Base-by-base conservation (phyloP, 2,888 invertebrate genomes). In the Scrobipalpa atriplicella region DNA sequence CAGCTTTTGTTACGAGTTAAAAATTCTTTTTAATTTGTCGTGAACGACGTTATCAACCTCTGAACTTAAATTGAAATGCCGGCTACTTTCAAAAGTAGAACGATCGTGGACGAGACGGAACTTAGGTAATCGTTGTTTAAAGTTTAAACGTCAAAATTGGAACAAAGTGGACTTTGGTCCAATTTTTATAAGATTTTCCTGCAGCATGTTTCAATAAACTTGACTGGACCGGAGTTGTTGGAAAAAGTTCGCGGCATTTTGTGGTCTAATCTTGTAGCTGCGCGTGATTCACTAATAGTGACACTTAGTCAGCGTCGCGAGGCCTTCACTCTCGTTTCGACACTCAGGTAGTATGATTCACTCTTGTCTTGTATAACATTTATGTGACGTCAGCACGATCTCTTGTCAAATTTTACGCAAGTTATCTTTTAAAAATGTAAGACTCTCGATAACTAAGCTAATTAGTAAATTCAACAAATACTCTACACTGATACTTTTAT, bases 271-370 rank as follows among this genome's bases (percentile, higher is more conserved):
- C 21, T 56, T 56, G 5, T 56, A 13, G 29, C 19, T 56, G 21
- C 54, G 38, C 16, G 58, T 58, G 58, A 58, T 58, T 58, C 58
- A 58, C 16, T 16, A 8, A 1, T 58, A 38, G 38, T 58, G 68
- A 60, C 67, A 61, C 62, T 36, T 58, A 58, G 29, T 58, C n/a
- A 58, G 58, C 36, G 58, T n/a, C n/a, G 29, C 5, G 29, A 58
- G n/a, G 11, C 36, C 58, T 36, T 58, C 58, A 58, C 58, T 58
- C 38, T 58, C 36, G 16, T 16, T 36, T 58, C n/a, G 58, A 16
- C n/a, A n/a, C 38, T 29, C 38, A 38, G 58, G 38, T 56, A 29
- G 29, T 29, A 18, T 18, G 18, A 29, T 58, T 29, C n/a, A 29
- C 29, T 16, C 29, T 29, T 36, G 36, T 58, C 52, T 18, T 19